These are phyloP conservation scores for Brachionus koreanus DNA, from an alignment of 1,140 invertebrate genomes.

Conservation along the genomic window DNA sequence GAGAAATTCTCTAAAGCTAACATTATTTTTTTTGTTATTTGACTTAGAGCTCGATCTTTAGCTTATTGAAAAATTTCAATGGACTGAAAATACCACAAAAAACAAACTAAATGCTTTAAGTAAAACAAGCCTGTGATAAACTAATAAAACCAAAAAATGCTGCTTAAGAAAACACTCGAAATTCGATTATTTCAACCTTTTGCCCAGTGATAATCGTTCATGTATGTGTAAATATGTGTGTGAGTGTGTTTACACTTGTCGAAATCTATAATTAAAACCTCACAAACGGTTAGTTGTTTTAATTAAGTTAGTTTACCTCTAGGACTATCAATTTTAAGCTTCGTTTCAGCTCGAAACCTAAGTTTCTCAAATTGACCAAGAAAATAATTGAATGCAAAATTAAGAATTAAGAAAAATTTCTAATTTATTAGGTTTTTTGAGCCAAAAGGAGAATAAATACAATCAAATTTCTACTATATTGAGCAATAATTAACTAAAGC, in stretches of 20 bases:
- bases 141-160: not conserved
- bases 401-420: constrained; percentile 1
- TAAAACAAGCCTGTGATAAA: constrained; percentile 3
- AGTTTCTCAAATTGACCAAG: constrained; percentile 31
- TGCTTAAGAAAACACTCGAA: not conserved
- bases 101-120: not conserved
- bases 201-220: not conserved
- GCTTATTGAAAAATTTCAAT: constrained; percentile 16
- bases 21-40: not conserved
- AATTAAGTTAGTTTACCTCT: constrained; percentile 18
- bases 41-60: not conserved
- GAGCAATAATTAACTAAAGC: not conserved
- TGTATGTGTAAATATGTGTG: not conserved
- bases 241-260: not conserved
- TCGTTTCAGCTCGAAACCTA: not conserved
- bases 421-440: not conserved
- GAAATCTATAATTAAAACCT: constrained; percentile 14
- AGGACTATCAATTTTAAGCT: not conserved
- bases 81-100: constrained; percentile 13
- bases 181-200: constrained; percentile 25
- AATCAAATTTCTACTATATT: constrained; percentile 15
- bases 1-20: not conserved
- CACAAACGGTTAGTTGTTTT: not conserved
- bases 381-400: constrained; percentile 34
- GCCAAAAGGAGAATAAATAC: constrained; percentile 4